Conservation (phyloP, 2,888 invertebrate genomes). For the Heliconius aoede region DNA sequence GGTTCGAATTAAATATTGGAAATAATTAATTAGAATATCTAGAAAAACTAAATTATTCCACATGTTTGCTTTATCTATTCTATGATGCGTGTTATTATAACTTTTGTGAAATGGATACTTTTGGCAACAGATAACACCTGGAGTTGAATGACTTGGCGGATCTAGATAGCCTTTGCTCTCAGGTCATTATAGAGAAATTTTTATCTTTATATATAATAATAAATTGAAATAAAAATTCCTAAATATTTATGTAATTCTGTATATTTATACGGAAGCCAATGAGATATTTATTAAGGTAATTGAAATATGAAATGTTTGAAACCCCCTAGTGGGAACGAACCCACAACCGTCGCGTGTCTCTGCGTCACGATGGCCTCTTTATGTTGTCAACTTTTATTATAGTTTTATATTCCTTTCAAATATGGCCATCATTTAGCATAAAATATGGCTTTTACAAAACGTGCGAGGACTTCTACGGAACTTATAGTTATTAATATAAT, state of each 20-base stretch:
- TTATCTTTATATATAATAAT: not conserved
- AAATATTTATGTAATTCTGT: not conserved
- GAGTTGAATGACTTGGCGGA: conserved; percentile 50
- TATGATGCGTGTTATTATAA: conserved; percentile 43
- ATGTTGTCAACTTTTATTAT: no score
- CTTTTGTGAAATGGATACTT: conserved; percentile 60
- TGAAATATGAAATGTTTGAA: no score
- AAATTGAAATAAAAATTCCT: not conserved
- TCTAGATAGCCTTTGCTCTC: conserved; percentile 51
- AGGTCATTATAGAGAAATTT: conserved; percentile 55
- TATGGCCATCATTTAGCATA: no score
- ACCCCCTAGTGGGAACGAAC: no score
- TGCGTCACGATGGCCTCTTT: no score
- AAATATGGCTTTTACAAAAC: not conserved
- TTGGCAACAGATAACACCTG: conserved; percentile 57
- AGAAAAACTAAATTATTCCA: conserved; percentile 30
- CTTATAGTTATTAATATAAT: not conserved
- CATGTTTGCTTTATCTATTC: conserved; percentile 45
- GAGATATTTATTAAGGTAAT: no score
- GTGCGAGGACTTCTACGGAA: not conserved
- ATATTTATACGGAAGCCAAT: no score
- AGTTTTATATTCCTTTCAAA: no score
- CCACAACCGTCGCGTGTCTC: no score
- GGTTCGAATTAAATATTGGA: no score
- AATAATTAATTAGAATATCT: no score